Evolutionary conservation across 2,888 invertebrate genomes (phyloP).

Genomic region (Gerosis bhagava): DNA sequence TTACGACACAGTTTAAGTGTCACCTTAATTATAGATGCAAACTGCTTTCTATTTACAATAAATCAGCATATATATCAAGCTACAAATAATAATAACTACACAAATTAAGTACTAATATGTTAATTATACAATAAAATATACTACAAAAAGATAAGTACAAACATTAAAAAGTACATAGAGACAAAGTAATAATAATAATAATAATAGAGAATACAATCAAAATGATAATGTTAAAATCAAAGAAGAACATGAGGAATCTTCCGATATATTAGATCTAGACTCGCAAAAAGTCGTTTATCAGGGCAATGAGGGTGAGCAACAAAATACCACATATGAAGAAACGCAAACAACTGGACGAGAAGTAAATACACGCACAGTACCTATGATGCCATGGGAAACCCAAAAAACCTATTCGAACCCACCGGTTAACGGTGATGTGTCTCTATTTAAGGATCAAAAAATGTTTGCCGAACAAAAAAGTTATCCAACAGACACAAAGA

Average conservation of each 20-base stretch:
- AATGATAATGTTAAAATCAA: constrained; percentile 78
- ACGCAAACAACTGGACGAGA: constrained; percentile 63
- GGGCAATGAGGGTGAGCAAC: constrained; percentile 80
- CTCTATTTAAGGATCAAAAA: constrained; percentile 77
- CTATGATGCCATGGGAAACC: constrained; percentile 83
- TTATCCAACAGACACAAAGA: constrained; percentile 67
- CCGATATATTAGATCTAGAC: constrained; percentile 93
- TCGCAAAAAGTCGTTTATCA: constrained; percentile 94
- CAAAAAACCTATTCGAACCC: constrained; percentile 70
- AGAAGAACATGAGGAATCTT: constrained; percentile 87
- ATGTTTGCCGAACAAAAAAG: constrained; percentile 73
- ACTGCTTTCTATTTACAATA: no score
- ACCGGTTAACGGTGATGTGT: constrained; percentile 74
- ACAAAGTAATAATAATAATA: no score
- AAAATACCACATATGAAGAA: constrained; percentile 64
- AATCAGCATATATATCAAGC: no score
- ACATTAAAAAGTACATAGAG: no score
- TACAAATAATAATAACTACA: no score
- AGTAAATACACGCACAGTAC: constrained; percentile 76
- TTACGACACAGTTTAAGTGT: no score
- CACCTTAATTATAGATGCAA: no score
- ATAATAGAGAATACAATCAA: no score
- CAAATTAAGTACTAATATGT: no score
- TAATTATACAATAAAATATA: no score
- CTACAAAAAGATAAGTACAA: no score